These are phyloP conservation scores for Dioctria rufipes DNA, from an alignment of 2,888 invertebrate species.

Conservation along the genomic window DNA sequence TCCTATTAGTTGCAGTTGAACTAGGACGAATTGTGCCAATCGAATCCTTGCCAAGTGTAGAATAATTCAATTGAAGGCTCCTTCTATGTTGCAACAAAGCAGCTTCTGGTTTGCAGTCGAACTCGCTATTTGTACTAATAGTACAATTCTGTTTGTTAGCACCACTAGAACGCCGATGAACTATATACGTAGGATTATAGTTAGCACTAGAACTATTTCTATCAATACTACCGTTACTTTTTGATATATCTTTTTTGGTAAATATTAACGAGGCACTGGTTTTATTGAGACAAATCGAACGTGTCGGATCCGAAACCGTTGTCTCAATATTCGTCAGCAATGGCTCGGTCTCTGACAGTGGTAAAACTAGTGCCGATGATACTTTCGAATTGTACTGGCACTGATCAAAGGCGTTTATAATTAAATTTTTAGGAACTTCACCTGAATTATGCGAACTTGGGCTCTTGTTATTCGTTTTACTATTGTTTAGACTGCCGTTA, in stretches of 20 bases:
- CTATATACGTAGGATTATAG: constrained; percentile 57
- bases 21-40: constrained; percentile 21
- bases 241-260: constrained; percentile 67
- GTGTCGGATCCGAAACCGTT: constrained; percentile 66
- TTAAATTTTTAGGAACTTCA: constrained; percentile 52
- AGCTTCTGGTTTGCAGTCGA: neutral
- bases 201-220: constrained; percentile 31
- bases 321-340: constrained; percentile 68
- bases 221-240: constrained; percentile 60
- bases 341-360: constrained; percentile 69
- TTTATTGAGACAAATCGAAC: constrained; percentile 68
- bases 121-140: neutral
- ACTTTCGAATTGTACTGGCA: neutral
- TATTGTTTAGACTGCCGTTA: constrained; percentile 29
- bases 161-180: constrained; percentile 58
- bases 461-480: neutral
- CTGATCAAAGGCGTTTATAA: constrained; percentile 43
- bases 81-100: constrained; percentile 63
- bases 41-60: constrained; percentile 65
- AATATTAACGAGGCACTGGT: constrained; percentile 70
- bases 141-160: constrained; percentile 52
- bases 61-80: constrained; percentile 68
- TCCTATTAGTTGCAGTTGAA: constrained; percentile 66
- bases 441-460: constrained; percentile 11
- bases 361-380: constrained; percentile 60